phyloP scores from a whole-genome alignment of 2,888 invertebrate genomes.

The Folsomia manolachei region DNA sequence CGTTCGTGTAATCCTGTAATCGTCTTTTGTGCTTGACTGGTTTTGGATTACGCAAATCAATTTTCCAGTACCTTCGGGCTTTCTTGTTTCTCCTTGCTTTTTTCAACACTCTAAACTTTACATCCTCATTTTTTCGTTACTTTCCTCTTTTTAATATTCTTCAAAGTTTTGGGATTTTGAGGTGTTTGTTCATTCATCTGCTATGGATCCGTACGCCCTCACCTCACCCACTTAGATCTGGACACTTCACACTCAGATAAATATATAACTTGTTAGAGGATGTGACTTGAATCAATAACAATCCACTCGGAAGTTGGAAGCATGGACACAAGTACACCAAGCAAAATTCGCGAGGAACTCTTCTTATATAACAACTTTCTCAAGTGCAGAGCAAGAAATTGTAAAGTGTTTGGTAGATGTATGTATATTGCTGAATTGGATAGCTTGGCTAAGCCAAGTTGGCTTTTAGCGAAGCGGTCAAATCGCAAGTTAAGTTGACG shows the following conservation, averaged over 20 bases:
- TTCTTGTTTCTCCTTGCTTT: background rate
- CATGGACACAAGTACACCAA: background rate
- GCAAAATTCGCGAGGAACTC: no score
- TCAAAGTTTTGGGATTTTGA: background rate
- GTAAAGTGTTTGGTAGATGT: no score
- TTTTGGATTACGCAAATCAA: slow-evolving; percentile 7
- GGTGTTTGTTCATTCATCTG: background rate
- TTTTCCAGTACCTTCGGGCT: background rate
- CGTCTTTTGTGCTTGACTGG: background rate
- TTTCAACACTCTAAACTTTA: background rate
- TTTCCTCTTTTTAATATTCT: background rate
- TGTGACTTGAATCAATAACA: background rate
- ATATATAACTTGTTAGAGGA: no score
- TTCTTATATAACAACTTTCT: no score
- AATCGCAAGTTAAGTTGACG: background rate
- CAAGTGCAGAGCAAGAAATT: no score
- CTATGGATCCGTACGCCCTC: background rate
- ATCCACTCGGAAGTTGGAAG: background rate
- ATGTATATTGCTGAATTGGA: background rate
- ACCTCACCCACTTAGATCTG: no score
- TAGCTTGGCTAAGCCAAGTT: no score
- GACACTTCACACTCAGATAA: no score
- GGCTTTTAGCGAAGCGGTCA: background rate
- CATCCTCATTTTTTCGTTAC: background rate
- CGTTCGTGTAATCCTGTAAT: background rate